A percentile compares a stretch with the other conserved stretches of the same genome.
Evolutionary conservation across 2,888 invertebrate species (phyloP).

Genomic region (Limnephilus marmoratus): DNA sequence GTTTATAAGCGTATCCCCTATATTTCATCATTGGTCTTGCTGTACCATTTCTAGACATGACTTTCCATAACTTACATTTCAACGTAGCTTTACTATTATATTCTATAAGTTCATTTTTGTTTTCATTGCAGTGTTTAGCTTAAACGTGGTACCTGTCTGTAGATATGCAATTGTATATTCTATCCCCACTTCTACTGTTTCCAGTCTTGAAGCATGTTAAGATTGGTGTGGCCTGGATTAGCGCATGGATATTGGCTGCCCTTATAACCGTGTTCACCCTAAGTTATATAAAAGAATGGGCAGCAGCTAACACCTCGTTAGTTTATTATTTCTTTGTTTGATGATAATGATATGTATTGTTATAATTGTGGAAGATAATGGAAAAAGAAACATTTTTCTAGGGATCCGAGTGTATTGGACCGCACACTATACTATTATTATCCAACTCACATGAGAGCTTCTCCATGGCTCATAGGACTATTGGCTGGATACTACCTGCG

Average conservation of each 20-base stretch:
- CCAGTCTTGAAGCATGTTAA: slow-evolving; percentile 53
- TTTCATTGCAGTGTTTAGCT: slow-evolving; percentile 53
- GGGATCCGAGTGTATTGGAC: slow-evolving; percentile 65
- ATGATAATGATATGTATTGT: too few species aligned
- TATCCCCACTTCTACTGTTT: slow-evolving; percentile 59
- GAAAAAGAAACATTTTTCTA: too few species aligned
- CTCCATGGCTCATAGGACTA: slow-evolving; percentile 55
- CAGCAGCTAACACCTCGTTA: not conserved
- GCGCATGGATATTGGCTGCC: slow-evolving; percentile 46
- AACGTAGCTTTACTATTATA: not conserved
- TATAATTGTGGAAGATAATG: too few species aligned
- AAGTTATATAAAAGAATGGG: slow-evolving; percentile 49
- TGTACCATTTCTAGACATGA: too few species aligned
- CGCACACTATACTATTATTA: slow-evolving; percentile 66
- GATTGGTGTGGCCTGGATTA: slow-evolving; percentile 45
- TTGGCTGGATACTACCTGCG: slow-evolving; percentile 54
- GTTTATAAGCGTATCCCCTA: too few species aligned
- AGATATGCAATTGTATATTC: slow-evolving; percentile 59
- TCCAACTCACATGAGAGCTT: slow-evolving; percentile 52
- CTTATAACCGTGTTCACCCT: slow-evolving; percentile 31
- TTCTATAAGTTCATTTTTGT: not conserved
- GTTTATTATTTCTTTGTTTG: not conserved
- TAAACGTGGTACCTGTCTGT: slow-evolving; percentile 61
- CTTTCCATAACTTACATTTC: too few species aligned
- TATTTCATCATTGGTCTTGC: too few species aligned